Conservation (phyloP, 2,113 vertebrate species). For the Gambusia affinis region DNA sequence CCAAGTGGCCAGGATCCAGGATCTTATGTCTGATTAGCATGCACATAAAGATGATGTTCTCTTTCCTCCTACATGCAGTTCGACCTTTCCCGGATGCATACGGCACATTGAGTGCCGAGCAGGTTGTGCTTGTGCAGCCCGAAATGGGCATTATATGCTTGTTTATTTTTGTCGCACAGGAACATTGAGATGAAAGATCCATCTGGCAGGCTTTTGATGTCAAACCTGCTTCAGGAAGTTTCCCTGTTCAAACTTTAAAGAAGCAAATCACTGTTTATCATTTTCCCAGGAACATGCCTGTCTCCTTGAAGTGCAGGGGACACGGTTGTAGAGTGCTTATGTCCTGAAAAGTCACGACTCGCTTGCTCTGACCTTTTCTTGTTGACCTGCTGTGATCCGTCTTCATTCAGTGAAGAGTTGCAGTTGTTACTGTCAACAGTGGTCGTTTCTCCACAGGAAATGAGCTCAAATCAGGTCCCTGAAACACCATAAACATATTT, state of each 20-base stretch:
- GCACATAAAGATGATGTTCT: constrained; percentile 53
- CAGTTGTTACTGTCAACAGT: constrained; percentile 29
- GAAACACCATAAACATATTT: background rate
- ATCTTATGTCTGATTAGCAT: constrained; percentile 43
- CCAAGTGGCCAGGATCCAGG: constrained; percentile 45
- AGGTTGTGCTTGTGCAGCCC: constrained; percentile 11
- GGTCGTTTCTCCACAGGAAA: constrained; percentile 36
- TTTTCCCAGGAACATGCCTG: constrained; percentile 5
- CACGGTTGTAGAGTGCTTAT: constrained; percentile 2
- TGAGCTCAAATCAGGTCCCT: constrained; percentile 6
- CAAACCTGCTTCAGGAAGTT: constrained; percentile 25
- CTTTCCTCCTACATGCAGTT: constrained; percentile 29
- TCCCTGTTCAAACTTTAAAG: constrained; percentile 27
- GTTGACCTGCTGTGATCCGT: constrained; percentile 37
- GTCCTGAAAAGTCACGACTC: constrained; percentile 14
- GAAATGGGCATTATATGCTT: constrained; percentile 21
- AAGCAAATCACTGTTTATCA: background rate
- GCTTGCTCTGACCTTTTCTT: constrained; percentile 46
- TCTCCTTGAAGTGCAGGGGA: background rate
- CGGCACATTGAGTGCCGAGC: constrained; percentile 16
- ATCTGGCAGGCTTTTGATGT: constrained; percentile 36
- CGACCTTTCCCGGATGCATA: constrained; percentile 41
- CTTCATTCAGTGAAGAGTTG: constrained; percentile 30
- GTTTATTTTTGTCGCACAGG: constrained; percentile 29
- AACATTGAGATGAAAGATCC: constrained; percentile 33